Base-by-base conservation (phyloP, 2,113 vertebrate species). In the Greenwoodochromis staneri region DNA sequence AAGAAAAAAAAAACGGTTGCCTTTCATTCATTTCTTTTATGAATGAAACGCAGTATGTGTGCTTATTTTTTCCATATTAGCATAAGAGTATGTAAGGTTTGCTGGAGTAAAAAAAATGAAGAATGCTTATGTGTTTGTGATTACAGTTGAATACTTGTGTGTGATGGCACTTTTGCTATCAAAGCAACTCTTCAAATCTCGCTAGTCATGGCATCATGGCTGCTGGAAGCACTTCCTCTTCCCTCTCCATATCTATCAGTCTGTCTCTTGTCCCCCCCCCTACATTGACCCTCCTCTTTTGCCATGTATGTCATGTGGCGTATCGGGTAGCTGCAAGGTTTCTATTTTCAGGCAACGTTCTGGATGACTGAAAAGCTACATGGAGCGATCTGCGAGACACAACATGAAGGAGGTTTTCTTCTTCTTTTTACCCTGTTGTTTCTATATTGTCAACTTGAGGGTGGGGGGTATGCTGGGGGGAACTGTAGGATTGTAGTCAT, bases 291-390 rank as follows among this genome's bases (percentile, higher is more conserved):
- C 96, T 95, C 96, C 97, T 96, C 96, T 96, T 97, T 96, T 93
- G 89, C 97, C 96, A 81, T 98, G 95, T 98, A 97, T 97, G 97
- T 97, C 94, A 92, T 90, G 94, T 94, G 96, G 96, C 93, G 95
- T 98, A 97, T 99, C 97, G 95, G 91, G 91, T 98, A 95, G 97
- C 98, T 90, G 83, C 88, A 53, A 88, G 86, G 85, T 96, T 96
- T 96, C 97, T 99, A 98, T 99, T 98, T 99, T 98, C 97, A 97
- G 97, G 91, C 93, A 97, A 95, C 93, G 95, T 71, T 96, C 95
- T 97, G 96, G 96, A 97, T 97, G 97, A 97, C 97, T 97, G 96
- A 96, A 97, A 97, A 95, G 95, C 96, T 96, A 96, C 97, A 98
- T 96, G 96, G 96, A 96, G 93, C 95, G 86, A 94, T 93, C 96